Evolutionary conservation across 2,888 invertebrate genomes (phyloP).

Genomic region (Argyresthia goedartella): DNA sequence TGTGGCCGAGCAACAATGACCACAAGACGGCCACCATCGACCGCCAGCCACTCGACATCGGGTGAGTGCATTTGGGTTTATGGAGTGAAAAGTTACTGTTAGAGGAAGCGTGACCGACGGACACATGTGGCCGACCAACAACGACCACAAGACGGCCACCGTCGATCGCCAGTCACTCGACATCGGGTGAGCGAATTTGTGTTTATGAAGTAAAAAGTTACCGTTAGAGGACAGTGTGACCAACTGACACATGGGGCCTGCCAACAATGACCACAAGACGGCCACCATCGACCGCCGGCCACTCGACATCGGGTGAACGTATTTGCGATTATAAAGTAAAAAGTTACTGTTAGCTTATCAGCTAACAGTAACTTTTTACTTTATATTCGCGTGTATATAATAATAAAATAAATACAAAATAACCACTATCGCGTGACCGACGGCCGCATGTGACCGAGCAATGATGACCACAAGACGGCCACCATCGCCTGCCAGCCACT

Average conservation of each 20-base stretch:
- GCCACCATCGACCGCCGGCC: conserved; percentile 64
- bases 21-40: conserved; percentile 60
- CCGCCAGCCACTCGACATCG: conserved; percentile 61
- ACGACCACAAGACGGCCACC: conserved; percentile 59
- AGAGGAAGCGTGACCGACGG: conserved; percentile 64
- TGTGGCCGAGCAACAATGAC: conserved; percentile 66
- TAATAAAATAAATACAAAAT: too few species aligned
- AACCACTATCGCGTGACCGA: conserved; percentile 62
- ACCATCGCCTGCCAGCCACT: conserved; percentile 63
- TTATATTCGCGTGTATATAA: too few species aligned
- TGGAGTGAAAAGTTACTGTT: conserved; percentile 52
- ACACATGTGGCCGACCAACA: conserved; percentile 64
- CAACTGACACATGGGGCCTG: conserved; percentile 62
- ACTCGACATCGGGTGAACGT: conserved; percentile 55
- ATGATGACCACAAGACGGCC: conserved; percentile 60
- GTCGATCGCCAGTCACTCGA: conserved; percentile 63
- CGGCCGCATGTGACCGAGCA: conserved; percentile 63
- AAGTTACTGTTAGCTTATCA: neutral
- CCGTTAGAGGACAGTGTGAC: conserved; percentile 57
- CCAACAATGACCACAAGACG: conserved; percentile 61
- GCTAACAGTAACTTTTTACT: too few species aligned
- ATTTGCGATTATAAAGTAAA: conserved; percentile 8
- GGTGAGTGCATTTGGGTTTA: conserved; percentile 24
- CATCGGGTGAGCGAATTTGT: conserved; percentile 38
- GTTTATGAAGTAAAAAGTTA: too few species aligned